Percentiles rank a stretch among this genome's conserved stretches.
Conservation (phyloP, 2,113 vertebrate species). For the Neogale vison region DNA sequence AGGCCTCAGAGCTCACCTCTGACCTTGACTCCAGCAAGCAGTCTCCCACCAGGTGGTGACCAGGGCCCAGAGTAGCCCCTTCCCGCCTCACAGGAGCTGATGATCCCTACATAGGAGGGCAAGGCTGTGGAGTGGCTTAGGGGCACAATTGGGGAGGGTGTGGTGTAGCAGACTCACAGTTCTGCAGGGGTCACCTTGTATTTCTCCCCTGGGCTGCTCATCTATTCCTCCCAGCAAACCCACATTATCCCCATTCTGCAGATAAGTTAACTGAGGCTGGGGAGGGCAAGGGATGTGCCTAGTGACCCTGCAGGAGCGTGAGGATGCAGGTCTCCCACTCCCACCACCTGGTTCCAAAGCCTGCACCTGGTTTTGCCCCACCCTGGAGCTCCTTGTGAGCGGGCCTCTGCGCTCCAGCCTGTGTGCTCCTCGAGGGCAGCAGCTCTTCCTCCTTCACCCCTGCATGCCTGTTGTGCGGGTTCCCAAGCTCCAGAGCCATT, state of each 20-base stretch:
- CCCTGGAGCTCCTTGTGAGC: accelerated
- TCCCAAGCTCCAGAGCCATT: neutral
- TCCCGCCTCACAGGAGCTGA: neutral
- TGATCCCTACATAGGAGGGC: accelerated
- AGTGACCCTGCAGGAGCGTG: neutral
- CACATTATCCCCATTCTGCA: neutral
- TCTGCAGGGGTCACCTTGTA: neutral
- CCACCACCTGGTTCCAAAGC: no score
- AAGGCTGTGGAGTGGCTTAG: neutral
- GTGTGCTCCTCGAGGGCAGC: accelerated
- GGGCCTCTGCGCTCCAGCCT: neutral
- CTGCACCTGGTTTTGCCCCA: neutral
- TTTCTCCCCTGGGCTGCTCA: neutral
- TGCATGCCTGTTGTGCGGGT: neutral
- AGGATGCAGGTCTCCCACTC: neutral
- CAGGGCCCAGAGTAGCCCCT: neutral
- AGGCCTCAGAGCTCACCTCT: neutral
- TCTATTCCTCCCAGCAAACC: neutral
- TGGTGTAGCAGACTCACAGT: accelerated
- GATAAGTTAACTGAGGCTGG: neutral
- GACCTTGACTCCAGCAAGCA: neutral
- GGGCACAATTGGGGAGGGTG: neutral
- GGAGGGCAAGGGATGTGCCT: neutral
- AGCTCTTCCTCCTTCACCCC: neutral
- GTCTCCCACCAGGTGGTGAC: neutral